phyloP scores from a whole-genome alignment of 2,888 invertebrate genomes.

The Vesta saturnalis region DNA sequence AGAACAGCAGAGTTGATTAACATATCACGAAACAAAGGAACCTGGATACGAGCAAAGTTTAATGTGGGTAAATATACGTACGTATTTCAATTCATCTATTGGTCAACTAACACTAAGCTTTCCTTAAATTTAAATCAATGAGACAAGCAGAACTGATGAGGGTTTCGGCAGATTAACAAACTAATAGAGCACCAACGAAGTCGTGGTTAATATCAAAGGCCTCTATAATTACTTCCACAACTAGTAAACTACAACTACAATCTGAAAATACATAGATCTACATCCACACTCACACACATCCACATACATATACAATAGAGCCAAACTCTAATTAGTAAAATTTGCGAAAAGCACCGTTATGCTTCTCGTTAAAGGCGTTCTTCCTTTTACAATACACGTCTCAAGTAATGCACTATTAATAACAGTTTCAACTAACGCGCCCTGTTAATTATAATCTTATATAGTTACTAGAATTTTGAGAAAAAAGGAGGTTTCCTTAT shows the following conservation, averaged over 20 bases:
- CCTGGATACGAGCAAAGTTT: neutral
- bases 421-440: neutral
- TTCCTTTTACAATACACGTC: neutral
- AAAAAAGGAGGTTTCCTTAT: too few relatives aligned
- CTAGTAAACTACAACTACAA: conserved; percentile 30
- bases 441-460: neutral
- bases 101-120: conserved; percentile 6
- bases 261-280: conserved; percentile 22
- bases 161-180: conserved; percentile 16
- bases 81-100: neutral
- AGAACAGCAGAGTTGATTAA: neutral
- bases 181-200: conserved; percentile 19
- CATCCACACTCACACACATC: neutral
- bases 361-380: conserved; percentile 6
- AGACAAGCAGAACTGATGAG: conserved; percentile 15
- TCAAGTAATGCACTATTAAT: neutral
- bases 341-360: conserved; percentile 26
- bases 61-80: neutral
- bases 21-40: neutral
- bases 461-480: too few relatives aligned
- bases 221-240: conserved; percentile 29
- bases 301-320: conserved; percentile 25
- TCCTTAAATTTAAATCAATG: conserved; percentile 14
- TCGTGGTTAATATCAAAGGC: conserved; percentile 30
- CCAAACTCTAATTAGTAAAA: conserved; percentile 31